Base-by-base conservation (phyloP, 2,888 invertebrate genomes). In the Drosophila hamatofila region DNA sequence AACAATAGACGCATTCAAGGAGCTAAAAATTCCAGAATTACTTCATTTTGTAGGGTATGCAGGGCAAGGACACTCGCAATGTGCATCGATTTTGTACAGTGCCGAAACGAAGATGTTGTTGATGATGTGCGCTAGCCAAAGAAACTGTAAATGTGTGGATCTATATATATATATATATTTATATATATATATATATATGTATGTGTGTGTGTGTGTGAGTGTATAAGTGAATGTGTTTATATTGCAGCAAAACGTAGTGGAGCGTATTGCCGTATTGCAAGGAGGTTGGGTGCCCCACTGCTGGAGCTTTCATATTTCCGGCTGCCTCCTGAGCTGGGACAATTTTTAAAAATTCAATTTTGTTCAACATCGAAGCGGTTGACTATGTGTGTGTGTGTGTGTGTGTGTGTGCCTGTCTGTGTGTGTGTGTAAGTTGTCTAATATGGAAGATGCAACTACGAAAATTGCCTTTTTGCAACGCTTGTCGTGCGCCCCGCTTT, bases 281-380 rank as follows among this genome's bases (percentile, higher is more conserved):
- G 54, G 59, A 21, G 30, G 59, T 49, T 30, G 58, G 61, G 8
- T 25, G 18, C 11, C 25, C 35, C 52, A 39, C 48, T 42, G 55
- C 39, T 25, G 61, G 51, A 33, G 60, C 27, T 82, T 85, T 86
- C 88, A 84, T 88, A 89, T 86, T 88, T 86, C 88, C 77, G 78
- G 80, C 66, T 74, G 66, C 87, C 65, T 77, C 73, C 73, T 72
- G 57, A 74, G 81, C 73, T 37, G 78, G 79, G 87, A 89, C 88
- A 87, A 85, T 85, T 89, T 87, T 89, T 80, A 89, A 89, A 90
- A 87, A 90, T 87, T 87, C 90, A 87, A 87, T 87, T 87, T 90
- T 78, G 75, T 65, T 62, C 59, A 75, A 77, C 88, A 87, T 89
- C 77, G 81, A 87, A 89, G 61, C 72, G 66, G 71, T 75, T 82